Percentiles rank a stretch among this genome's conserved stretches.
Evolutionary conservation across 2,113 vertebrate genomes (phyloP).

Genomic region (Eulacestoma nigropectus): DNA sequence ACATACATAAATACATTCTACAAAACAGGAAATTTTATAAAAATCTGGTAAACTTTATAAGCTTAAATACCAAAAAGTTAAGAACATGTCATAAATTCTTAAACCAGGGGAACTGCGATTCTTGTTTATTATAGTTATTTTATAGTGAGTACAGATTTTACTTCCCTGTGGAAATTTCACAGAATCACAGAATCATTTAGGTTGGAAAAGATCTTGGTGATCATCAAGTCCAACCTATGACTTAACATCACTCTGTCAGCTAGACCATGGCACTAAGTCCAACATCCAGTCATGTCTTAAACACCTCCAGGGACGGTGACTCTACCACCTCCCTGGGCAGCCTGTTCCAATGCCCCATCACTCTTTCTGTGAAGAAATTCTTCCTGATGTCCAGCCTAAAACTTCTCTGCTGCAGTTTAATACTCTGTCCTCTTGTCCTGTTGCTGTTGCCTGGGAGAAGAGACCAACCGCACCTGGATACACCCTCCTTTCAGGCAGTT

Average conservation of each 20-base stretch:
- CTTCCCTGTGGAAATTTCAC: not conserved
- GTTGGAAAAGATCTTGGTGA: not conserved
- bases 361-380: not conserved
- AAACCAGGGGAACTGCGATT: not conserved
- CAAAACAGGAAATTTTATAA: not conserved
- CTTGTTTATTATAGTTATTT: not conserved
- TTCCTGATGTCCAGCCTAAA: not conserved
- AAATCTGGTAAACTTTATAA: not conserved
- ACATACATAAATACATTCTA: not conserved
- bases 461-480: too few relatives aligned
- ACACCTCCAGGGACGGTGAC: not conserved
- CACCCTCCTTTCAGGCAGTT: not conserved
- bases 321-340: not conserved
- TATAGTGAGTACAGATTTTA: not conserved
- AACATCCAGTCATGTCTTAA: not conserved
- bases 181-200: not conserved
- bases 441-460: not conserved
- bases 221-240: not conserved
- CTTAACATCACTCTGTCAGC: not conserved
- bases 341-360: not conserved
- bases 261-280: not conserved
- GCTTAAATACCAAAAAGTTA: not conserved
- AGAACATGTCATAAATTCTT: not conserved
- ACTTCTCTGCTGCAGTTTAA: not conserved
- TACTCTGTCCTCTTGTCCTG: not conserved